Conservation (phyloP, 1,140 invertebrate genomes). For the Leptonema lineaticorne region DNA sequence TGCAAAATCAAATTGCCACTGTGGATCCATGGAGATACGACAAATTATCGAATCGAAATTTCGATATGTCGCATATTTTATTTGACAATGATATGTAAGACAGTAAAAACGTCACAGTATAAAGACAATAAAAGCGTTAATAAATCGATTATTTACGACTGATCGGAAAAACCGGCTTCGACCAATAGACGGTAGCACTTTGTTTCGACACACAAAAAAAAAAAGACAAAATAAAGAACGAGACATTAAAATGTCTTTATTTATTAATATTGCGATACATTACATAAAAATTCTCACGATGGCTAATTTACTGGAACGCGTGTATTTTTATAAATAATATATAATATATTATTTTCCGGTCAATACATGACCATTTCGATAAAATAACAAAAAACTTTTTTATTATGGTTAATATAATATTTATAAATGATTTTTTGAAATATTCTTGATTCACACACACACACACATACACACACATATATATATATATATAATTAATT, state of each 20-base stretch:
- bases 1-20: no score
- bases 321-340: no score
- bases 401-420: no score
- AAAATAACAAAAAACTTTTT: no score
- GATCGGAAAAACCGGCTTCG: not conserved
- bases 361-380: no score
- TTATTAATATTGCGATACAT: conserved; percentile 31
- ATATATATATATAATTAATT: no score
- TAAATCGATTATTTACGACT: conserved; percentile 29
- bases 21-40: not conserved
- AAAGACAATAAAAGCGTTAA: conserved; percentile 26
- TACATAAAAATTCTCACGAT: conserved; percentile 16
- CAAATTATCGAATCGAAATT: not conserved
- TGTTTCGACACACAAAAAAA: conserved; percentile 30
- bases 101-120: not conserved
- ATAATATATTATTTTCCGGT: no score
- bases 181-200: conserved; percentile 20
- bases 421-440: no score
- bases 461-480: no score
- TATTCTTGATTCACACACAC: no score
- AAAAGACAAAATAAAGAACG: no score
- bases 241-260: conserved; percentile 30
- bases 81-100: conserved; percentile 20
- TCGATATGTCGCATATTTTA: conserved; percentile 11
- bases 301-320: no score